Evolutionary conservation across 2,113 vertebrate species (phyloP), one percentile per base, ranked within the genome.

Genomic region (Oncorhynchus masou): DNA sequence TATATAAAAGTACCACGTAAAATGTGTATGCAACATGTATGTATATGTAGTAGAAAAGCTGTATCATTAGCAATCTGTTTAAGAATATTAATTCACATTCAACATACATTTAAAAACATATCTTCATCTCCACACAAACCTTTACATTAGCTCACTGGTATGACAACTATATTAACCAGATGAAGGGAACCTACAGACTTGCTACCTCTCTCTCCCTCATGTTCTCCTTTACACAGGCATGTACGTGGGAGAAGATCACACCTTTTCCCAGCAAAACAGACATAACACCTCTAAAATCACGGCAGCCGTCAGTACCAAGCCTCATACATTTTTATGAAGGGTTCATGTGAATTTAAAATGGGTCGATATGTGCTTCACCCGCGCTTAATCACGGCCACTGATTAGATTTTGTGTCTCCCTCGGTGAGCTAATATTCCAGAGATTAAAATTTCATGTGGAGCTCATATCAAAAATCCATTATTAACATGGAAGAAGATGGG

Each of bases 281-380:
- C 85, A 77, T 79, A 88, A 88, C 79, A 80, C 83, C 86, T 76
- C 84, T 88, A 83, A 89, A 90, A 90, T 81, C 81, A 87, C 75
- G 82, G 80, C 88, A 81, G 82, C 87, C 86, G 74, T 86, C 84
- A 74, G 74, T 86, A 90, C 89, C 87, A 89, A 59, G 85, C 85
- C 87, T 91, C 88, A 90, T 91, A 83, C 90, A 91, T 91, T 90
- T 90, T 90, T 88, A 90, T 90, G 91, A 82, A 71, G 87, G 90
- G 88, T 91, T 92, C 90, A 92, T 91, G 86, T 89, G 89, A 89
- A 92, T 92, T 90, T 92, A 92, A 92, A 92, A 92, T 90, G 88
- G 90, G 87, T 91, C 83, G 87, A 88, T 90, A 76, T 85, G 89
- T 84, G 86, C 86, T 86, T 87, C 86, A 74, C 84, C 87, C 82